Percentiles rank a stretch among this genome's conserved stretches.
Evolutionary conservation across 2,888 invertebrate genomes (phyloP).

Genomic region (Parnassius glacialis): DNA sequence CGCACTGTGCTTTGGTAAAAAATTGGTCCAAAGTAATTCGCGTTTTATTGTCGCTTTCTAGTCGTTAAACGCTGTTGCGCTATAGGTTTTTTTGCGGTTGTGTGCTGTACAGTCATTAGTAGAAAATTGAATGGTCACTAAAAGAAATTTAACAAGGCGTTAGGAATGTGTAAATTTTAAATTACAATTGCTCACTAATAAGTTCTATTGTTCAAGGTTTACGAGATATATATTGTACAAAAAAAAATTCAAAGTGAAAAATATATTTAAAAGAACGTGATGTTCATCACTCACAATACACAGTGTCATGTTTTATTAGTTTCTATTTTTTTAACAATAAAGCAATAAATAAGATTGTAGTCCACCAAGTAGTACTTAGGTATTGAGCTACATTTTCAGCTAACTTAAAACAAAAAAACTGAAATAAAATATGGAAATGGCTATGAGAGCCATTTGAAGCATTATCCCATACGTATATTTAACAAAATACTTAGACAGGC

Average conservation of each 20-base stretch:
- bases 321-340: too few species aligned
- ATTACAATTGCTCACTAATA: constrained; percentile 22
- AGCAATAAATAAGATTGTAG: too few species aligned
- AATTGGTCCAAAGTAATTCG: constrained; percentile 73
- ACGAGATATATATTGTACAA: not conserved
- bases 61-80: constrained; percentile 68
- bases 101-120: constrained; percentile 56
- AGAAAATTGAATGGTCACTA: constrained; percentile 57
- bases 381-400: too few species aligned
- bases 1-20: constrained; percentile 72
- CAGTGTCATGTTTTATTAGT: too few species aligned
- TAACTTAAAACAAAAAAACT: too few species aligned
- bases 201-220: constrained; percentile 2
- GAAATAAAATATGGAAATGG: too few species aligned
- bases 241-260: not conserved
- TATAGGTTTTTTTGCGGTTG: constrained; percentile 59
- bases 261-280: too few species aligned
- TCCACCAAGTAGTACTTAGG: too few species aligned
- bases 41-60: constrained; percentile 76
- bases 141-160: constrained; percentile 33
- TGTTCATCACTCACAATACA: too few species aligned
- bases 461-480: too few species aligned
- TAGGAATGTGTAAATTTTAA: constrained; percentile 34
- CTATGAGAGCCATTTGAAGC: too few species aligned
- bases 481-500: too few species aligned